Conservation (phyloP, 2,888 invertebrate species). For the Petrophora chlorosata region DNA sequence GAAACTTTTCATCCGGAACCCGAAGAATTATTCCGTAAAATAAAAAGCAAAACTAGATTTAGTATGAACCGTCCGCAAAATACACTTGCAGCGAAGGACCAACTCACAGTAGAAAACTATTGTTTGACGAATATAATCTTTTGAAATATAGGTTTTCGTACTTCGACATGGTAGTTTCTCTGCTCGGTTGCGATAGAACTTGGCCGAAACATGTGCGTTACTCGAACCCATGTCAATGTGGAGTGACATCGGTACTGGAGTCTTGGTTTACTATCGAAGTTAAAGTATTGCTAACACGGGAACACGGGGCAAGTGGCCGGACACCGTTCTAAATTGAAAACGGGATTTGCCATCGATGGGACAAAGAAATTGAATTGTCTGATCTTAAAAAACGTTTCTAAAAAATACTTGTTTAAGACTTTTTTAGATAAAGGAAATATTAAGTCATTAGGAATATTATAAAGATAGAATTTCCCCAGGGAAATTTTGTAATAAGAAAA, state of each 20-base stretch:
- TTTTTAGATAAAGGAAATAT: no score
- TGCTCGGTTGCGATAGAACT: slow-evolving; percentile 9
- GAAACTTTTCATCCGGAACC: slow-evolving; percentile 35
- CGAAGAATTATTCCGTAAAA: slow-evolving; percentile 41
- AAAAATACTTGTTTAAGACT: no score
- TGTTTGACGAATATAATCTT: not conserved
- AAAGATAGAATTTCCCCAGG: no score
- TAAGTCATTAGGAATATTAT: no score
- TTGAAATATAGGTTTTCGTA: not conserved
- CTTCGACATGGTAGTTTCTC: slow-evolving; percentile 8
- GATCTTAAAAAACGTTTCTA: slow-evolving; percentile 7
- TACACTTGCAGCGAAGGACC: not conserved
- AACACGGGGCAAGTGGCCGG: slow-evolving; percentile 20
- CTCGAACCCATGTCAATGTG: slow-evolving; percentile 38
- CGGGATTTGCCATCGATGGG: slow-evolving; percentile 4
- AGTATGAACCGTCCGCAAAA: slow-evolving; percentile 24
- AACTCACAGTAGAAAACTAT: not conserved
- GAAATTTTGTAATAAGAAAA: no score
- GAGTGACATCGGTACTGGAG: slow-evolving; percentile 34
- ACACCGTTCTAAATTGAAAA: slow-evolving; percentile 28
- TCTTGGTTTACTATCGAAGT: slow-evolving; percentile 31
- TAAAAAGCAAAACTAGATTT: slow-evolving; percentile 51
- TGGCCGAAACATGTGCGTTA: slow-evolving; percentile 30
- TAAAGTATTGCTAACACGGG: slow-evolving; percentile 36
- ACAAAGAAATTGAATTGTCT: slow-evolving; percentile 19